Base-by-base conservation (phyloP, 2,797 vertebrate species). In the Tadarida brasiliensis region DNA sequence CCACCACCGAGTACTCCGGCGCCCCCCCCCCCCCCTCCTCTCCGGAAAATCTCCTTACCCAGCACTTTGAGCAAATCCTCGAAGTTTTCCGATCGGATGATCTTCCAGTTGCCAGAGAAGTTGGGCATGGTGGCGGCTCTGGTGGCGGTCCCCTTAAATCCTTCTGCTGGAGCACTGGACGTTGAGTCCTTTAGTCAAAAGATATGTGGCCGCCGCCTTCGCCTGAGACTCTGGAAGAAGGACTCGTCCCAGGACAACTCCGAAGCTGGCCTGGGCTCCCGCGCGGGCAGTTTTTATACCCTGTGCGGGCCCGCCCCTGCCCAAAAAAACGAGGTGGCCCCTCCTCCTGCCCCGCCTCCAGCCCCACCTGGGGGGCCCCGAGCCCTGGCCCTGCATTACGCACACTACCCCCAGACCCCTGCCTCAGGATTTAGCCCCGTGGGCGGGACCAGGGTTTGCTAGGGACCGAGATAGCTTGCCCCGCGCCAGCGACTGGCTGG, bases 51-150 rank as follows among this genome's bases (percentile, higher is more conserved):
- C 74, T 86, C 98, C 99, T 99, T 97, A 99, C 99, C 99, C 80
- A 99, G 96, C 0, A 98, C 98, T 98, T 99, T 99, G 85, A 99
- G 98, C 67, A 99, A 98, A 82, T 99, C 99, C 97, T 99, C 99
- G 59, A 99, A 99, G 96, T 99, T 99, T 97, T 99, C 99, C 0
- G 99, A 99, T 26, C 98, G 99, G 96, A 99, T 99, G 98, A 99
- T 99, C 97, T 98, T 99, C 99, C 99, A 99, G 96, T 98, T 99
- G 65, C 99, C 99, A 22, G 99, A 99, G 97, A 99, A 99, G 97
- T 99, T 99, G 47, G 99, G 95, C 95, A 98, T 98, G 97, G 97
- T 98, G 95, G 94, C 57, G 73, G n/a, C 4, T 30, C 6, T 47
- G 20, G 4, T 19, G 63, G n/a, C 4, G 30, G 44, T 67, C 12